Base-by-base conservation (phyloP, 2,113 vertebrate species). In the Lontra canadensis region DNA sequence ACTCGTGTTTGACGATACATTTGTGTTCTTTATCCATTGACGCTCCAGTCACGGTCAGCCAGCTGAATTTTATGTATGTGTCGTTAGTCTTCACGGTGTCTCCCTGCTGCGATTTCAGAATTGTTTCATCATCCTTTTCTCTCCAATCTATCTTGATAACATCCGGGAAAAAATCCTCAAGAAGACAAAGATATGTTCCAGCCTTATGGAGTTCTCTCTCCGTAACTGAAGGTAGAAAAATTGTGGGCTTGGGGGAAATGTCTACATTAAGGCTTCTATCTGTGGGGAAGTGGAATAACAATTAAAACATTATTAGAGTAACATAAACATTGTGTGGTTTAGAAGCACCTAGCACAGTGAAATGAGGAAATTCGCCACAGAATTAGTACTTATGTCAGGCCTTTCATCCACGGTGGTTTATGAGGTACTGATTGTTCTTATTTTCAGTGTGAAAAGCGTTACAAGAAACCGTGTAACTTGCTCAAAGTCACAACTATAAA, bases 131-230 rank as follows among this genome's bases (percentile, higher is more conserved):
- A 4, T n/a, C 42, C 36, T 85, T 96, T 9, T 98, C 81, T 0
- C 84, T 83, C 99, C 99, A 99, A 12, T 31, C 73, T 47, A 99
- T 92, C 1, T 61, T 96, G 76, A 99, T 98, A 65, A 98, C 83
- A 36, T 98, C 98, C 23, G 99, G 99, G 87, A 98, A 99, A 96
- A 99, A 99, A 6, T 98, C 97, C 95, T 99, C 98, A 92, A 99
- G 97, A 18, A 98, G 98, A 90, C 98, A 99, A 91, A 99, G 81
- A 11, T 99, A 98, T 0, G 18, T 98, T 7, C 90, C 97, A 84
- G 95, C 31, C 6, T 97, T 67, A 6, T 90, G 4, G 1, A 79
- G 39, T 2, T 47, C 80, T 47, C 8, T 49, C 52, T 98, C 36
- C 21, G 26, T 88, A 44, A 14, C 3, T 18, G 97, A 93, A 90